Evolutionary conservation across 2,888 invertebrate genomes (phyloP), one percentile per base, ranked within the genome.

Genomic region (Hydropsyche betteni): DNA sequence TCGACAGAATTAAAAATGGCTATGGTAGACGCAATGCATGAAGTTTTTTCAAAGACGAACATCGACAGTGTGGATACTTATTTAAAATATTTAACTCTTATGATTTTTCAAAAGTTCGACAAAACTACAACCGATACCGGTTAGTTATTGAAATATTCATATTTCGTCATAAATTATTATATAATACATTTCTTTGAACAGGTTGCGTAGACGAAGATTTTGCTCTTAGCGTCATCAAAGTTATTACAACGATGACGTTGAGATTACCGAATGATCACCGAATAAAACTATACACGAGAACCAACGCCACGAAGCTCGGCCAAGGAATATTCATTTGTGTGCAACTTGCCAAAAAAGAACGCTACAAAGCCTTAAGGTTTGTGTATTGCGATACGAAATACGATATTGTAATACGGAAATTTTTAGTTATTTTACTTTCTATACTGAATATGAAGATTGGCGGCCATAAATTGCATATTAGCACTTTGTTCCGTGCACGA

Each of bases 301-400:
- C 88, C 72, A 86, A 91, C 77, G 87, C 89, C 2, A 85, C 90
- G 0, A 85, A 90, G 80, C 81, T 94, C 68, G 91, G 91, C 3
- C 91, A 92, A 81, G 89, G 91, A 69, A 86, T 94, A 68, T 90
- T 90, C 80, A 86, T 91, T 0, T 87, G 90, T 14, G 85, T 92
- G 0, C 90, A 91, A 80, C 84, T 94, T 16, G 91, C 92, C 8
- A 90, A 90, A 82, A 83, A 85, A 51, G 94, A 94, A 82, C 91
- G 89, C 82, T 88, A 90, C 55, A 85, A 88, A 52, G 83, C 87
- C 64, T 84, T 94, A 12, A 90, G 91, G 92, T 93, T 51, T 24
- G 38, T 34, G 5, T 61, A 64, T 50, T 64, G 12, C 12, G 1
- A 8, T 44, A 44, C 44, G 1, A 10, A 44, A 24, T 24, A 24